Conservation (phyloP, 92 coral and sea anemone species). For the Zoanthus gigantus region DNA sequence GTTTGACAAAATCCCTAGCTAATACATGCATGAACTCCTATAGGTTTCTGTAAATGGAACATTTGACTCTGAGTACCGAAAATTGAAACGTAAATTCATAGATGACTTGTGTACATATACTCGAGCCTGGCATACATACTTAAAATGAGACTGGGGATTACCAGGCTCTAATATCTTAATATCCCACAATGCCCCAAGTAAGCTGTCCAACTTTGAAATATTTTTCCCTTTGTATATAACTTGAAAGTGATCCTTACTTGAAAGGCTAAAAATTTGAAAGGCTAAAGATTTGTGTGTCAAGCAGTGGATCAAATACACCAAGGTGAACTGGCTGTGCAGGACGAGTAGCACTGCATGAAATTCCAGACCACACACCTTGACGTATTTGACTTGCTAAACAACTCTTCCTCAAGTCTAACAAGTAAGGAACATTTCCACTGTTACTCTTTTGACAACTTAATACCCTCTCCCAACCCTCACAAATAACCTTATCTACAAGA, state of each 20-base stretch:
- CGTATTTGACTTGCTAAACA: slow-evolving; percentile 54
- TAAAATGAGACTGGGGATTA: slow-evolving; percentile 51
- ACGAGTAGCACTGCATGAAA: slow-evolving; percentile 52
- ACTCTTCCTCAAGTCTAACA: slow-evolving; percentile 50
- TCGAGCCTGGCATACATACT: slow-evolving; percentile 47
- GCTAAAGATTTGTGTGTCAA: slow-evolving; percentile 43
- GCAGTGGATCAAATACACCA: slow-evolving; percentile 52
- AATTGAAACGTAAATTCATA: slow-evolving; percentile 46
- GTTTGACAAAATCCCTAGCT: slow-evolving; percentile 6
- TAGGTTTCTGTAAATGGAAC: slow-evolving; percentile 24
- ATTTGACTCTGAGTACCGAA: slow-evolving; percentile 47
- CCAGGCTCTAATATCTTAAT: slow-evolving; percentile 45
- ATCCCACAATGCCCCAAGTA: slow-evolving; percentile 53
- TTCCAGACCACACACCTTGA: slow-evolving; percentile 49
- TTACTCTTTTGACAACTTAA: slow-evolving; percentile 35
- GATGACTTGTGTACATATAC: slow-evolving; percentile 33
- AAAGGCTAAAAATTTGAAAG: slow-evolving; percentile 40
- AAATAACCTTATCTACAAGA: slow-evolving; percentile 25
- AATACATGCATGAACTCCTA: slow-evolving; percentile 22
- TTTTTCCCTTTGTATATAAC: slow-evolving; percentile 33
- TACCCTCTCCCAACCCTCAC: slow-evolving; percentile 47
- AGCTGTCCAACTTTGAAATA: slow-evolving; percentile 30
- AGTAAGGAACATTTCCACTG: slow-evolving; percentile 38
- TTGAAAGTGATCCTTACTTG: slow-evolving; percentile 30
- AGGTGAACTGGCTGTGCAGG: slow-evolving; percentile 53